phyloP scores from a whole-genome alignment of 2,113 vertebrate species.

The Menidia beryllina region DNA sequence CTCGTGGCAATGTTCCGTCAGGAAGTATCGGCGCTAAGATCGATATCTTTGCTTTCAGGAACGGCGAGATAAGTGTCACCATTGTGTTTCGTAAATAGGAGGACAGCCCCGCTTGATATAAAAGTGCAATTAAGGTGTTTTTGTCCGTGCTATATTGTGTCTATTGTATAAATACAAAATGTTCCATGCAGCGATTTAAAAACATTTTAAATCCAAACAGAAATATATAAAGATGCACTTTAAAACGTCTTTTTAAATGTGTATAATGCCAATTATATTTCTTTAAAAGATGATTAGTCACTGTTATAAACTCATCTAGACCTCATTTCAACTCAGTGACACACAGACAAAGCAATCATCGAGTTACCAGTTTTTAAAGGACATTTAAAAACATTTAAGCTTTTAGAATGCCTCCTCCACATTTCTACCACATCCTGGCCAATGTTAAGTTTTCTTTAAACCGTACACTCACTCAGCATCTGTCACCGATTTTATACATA shows the following conservation, averaged over 20 bases:
- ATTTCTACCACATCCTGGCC: not conserved
- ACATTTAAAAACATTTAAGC: no score
- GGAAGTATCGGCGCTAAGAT: conserved; percentile 63
- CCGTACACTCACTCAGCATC: not conserved
- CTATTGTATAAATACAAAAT: conserved; percentile 2
- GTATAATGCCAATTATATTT: conserved; percentile 9
- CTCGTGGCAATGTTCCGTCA: conserved; percentile 65
- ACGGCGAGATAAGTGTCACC: conserved; percentile 19
- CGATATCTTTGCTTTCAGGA: conserved; percentile 58
- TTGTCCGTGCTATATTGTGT: conserved; percentile 11
- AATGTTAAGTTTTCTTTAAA: not conserved
- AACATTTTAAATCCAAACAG: not conserved
- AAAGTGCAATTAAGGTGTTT: conserved; percentile 22
- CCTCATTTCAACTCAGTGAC: conserved; percentile 27
- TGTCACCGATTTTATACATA: conserved; percentile 3
- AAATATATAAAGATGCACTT: not conserved
- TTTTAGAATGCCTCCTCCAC: conserved; percentile 15
- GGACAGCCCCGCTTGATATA: conserved; percentile 18
- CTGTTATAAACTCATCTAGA: conserved; percentile 23
- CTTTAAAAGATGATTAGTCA: conserved; percentile 37
- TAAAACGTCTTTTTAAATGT: conserved; percentile 8
- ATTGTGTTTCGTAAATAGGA: conserved; percentile 15
- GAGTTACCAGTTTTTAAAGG: not conserved
- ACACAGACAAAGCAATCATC: not conserved
- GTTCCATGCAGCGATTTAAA: not conserved